A percentile compares a stretch with the other conserved stretches of the same genome.
phyloP scores from a whole-genome alignment of 2,888 invertebrate species.

The Cremastinae sp. region DNA sequence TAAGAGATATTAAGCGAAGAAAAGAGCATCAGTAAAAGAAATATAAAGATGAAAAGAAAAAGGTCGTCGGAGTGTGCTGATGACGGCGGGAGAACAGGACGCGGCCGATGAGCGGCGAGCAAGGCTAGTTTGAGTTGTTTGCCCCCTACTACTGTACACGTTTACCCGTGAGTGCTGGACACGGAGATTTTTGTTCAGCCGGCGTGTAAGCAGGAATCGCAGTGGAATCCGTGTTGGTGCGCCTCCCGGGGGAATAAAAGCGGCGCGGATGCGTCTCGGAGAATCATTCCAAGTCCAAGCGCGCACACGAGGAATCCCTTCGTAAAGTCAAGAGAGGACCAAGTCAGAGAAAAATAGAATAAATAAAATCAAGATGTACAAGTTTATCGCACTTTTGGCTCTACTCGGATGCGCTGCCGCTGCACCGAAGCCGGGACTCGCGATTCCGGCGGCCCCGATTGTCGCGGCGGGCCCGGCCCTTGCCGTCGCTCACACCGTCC shows the following conservation, averaged over 20 bases:
- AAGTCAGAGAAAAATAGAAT: slow-evolving; percentile 39
- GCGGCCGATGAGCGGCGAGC: too few relatives aligned
- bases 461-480: slow-evolving; percentile 70
- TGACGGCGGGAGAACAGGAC: background rate
- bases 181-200: slow-evolving; percentile 10
- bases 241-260: slow-evolving; percentile 69
- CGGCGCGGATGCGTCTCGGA: slow-evolving; percentile 46
- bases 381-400: slow-evolving; percentile 70
- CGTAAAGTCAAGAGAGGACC: slow-evolving; percentile 25
- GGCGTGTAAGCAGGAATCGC: background rate
- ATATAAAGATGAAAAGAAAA: too few relatives aligned
- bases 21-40: too few relatives aligned
- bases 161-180: background rate
- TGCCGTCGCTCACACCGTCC: slow-evolving; percentile 81
- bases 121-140: too few relatives aligned
- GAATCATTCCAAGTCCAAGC: slow-evolving; percentile 70
- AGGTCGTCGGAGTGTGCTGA: too few relatives aligned
- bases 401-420: slow-evolving; percentile 79
- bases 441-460: slow-evolving; percentile 74
- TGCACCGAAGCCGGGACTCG: slow-evolving; percentile 75
- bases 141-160: background rate
- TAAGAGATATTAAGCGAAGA: too few relatives aligned
- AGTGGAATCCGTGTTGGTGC: slow-evolving; percentile 62
- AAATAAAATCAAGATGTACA: slow-evolving; percentile 68
- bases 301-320: slow-evolving; percentile 30